phyloP scores from a whole-genome alignment of 35 echinoderm and acorn worm species.

The Ophioderma brevispina region DNA sequence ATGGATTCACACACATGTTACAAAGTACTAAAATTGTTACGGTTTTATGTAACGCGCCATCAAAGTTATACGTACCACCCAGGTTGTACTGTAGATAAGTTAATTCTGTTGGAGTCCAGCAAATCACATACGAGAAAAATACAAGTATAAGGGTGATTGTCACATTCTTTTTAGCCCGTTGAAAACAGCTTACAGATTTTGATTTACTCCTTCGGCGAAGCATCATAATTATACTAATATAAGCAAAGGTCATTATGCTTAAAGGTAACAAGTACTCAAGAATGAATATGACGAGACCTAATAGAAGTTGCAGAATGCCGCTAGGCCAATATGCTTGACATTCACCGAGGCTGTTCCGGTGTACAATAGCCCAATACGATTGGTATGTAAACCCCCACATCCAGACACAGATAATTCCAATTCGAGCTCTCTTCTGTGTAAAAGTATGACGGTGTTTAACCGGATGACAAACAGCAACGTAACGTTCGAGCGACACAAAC shows the following conservation, averaged over 20 bases:
- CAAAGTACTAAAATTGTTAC: conserved; percentile 67
- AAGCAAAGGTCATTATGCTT: conserved; percentile 77
- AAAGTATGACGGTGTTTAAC: conserved; percentile 73
- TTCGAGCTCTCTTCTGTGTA: conserved; percentile 45
- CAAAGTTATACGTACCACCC: conserved; percentile 58
- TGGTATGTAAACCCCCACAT: conserved; percentile 60
- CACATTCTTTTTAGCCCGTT: conserved; percentile 80
- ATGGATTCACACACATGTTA: conserved; percentile 87
- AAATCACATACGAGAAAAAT: conserved; percentile 70
- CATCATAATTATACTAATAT: conserved; percentile 67
- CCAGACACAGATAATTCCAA: conserved; percentile 59
- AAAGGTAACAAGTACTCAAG: conserved; percentile 80
- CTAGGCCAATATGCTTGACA: conserved; percentile 56
- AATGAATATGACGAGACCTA: conserved; percentile 65
- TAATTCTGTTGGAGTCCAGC: conserved; percentile 76
- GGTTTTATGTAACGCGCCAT: conserved; percentile 42
- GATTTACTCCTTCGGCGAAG: conserved; percentile 54
- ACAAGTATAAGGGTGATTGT: conserved; percentile 72
- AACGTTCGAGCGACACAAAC: conserved; percentile 69
- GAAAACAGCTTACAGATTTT: conserved; percentile 44
- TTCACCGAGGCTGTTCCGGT: background rate
- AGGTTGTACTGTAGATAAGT: conserved; percentile 69
- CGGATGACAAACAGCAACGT: conserved; percentile 67
- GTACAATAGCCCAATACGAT: conserved; percentile 65
- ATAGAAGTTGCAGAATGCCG: conserved; percentile 31